phyloP scores from a whole-genome alignment of 2,113 vertebrate species.

The Connochaetes taurinus region DNA sequence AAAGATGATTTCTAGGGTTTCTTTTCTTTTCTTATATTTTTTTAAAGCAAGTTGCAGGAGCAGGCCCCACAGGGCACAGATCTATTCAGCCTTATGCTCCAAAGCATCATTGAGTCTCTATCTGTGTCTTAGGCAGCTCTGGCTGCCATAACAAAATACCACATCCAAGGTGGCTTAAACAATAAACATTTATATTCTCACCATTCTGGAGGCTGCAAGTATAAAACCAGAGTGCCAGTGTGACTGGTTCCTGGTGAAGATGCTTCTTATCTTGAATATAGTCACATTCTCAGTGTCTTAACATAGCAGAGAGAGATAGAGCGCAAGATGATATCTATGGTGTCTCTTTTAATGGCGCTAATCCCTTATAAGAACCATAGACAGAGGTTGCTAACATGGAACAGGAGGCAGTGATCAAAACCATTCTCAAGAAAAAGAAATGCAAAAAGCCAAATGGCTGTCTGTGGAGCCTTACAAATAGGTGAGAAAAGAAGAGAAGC shows the following conservation, averaged over 20 bases:
- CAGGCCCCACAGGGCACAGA: neutral
- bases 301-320: neutral
- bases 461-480: neutral
- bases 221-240: neutral
- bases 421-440: neutral
- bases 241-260: neutral
- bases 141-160: neutral
- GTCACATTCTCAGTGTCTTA: neutral
- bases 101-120: neutral
- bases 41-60: neutral
- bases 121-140: neutral
- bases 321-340: neutral
- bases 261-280: neutral
- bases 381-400: neutral
- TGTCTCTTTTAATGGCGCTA: neutral
- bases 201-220: neutral
- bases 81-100: neutral
- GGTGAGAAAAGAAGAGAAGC: neutral
- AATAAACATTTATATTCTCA: neutral
- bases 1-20: neutral
- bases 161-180: neutral
- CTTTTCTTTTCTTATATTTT: neutral
- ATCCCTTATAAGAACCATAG: neutral
- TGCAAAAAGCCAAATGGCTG: neutral
- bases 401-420: neutral